Base-by-base conservation (phyloP, 1,140 invertebrate species). In the Lepidostoma basale region DNA sequence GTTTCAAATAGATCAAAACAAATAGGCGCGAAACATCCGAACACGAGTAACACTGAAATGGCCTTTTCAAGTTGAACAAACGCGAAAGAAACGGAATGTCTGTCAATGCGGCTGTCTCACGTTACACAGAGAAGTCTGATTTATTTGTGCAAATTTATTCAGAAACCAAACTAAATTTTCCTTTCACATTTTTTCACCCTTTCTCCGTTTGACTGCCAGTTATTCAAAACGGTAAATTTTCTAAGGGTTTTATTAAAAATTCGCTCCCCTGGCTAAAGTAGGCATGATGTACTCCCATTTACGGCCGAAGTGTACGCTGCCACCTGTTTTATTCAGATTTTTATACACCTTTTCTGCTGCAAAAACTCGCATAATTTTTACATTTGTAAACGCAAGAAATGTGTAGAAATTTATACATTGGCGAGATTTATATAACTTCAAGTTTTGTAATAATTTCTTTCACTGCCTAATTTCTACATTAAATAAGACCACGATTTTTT, bases 101-200 rank as follows among this genome's bases (percentile, higher is more conserved):
- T n/a, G n/a, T 22, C 12, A 47, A 47, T 47, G 44, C 20, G 44
- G 44, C 18, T 12, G 44, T 20, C 23, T 23, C 3, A 10, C 4
- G 20, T 47, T 47, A 22, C 20, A 22, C 44, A 10, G 12, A 10
- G 52, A 33, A 56, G 52, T 5, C 42, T 42, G 60, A 62, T 62
- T 62, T 62, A 62, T 62, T 30, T 30, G n/a, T 62, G 60, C 22
- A 47, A 62, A 62, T 62, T 62, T 62, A 62, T 62, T 62, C 60
- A 60, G 36, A 40, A 44, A 26, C 44, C 9, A 45, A 62, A 62
- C 60, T 47, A 26, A 45, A 62, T 62, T 62, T n/a, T 47, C 42
- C 44, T 30, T 62, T 62, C 28, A 45, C 12, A 47, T 47, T 62
- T 62, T 62, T 47, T 28, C n/a, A n/a, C 44, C 60, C 26, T 62